Evolutionary conservation across 2,888 invertebrate genomes (phyloP), one percentile per base, ranked within the genome.

Genomic region (Parthenolecanium corni): DNA sequence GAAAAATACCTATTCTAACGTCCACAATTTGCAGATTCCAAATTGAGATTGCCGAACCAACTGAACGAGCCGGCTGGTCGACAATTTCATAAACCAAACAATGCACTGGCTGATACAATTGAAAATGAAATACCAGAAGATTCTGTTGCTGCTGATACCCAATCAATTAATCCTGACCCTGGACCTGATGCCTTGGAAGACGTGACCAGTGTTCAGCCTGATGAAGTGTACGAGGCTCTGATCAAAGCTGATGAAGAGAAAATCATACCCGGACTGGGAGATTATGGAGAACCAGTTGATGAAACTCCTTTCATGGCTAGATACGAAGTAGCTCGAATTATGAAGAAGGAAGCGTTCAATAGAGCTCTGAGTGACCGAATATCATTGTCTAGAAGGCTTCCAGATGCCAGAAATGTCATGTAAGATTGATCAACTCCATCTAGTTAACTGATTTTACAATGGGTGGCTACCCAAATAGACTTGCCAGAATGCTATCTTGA

Each of bases 311-410:
- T 83, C 0, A 54, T 66, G 11, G 76, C 78, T 25, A 87, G 88
- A 54, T 81, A 82, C 70, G 73, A 74, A 44, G 69, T 74, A 68
- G 85, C 89, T 65, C 79, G 80, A 67, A 79, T 86, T 0, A 82
- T 89, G 72, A 84, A 86, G 70, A 85, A 83, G 71, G 85, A 89
- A 68, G 93, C 93, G 1, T 82, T 95, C 67, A 95, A 95, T 73
- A 84, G 89, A 64, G 81, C 90, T 68, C 78, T 93, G 6, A 93
- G 92, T 72, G 89, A 94, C 72, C 83, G 86, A 71, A 85, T 95
- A 71, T 82, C 91, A 1, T 82, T 91, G 69, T 88, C 89, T 73
- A 78, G 95, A 68, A 84, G 84, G 67, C 74, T 91, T 38, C 80
- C 80, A 71, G 90, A 82, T 76, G 73, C 78, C 71, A 70, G 83